phyloP scores from a whole-genome alignment of 37 sponge, comb jelly and placozoan genomes.

The Halichondria panicea region DNA sequence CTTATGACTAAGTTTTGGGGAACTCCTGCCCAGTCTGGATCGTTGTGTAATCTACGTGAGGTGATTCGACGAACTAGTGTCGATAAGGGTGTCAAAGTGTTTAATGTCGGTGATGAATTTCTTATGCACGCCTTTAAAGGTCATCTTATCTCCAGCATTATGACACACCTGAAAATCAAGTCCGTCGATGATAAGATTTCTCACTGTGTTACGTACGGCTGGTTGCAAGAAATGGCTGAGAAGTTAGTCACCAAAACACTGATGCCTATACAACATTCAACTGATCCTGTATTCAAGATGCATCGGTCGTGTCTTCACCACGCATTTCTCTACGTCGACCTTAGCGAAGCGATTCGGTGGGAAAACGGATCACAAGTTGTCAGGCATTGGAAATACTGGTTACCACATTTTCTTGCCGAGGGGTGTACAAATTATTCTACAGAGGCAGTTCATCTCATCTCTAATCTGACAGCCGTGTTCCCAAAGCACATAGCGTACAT shows the following conservation, averaged over 20 bases:
- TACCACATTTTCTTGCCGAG: conserved; percentile 6
- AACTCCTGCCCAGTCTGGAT: conserved; percentile 10
- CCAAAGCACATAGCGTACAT: conserved; percentile 19
- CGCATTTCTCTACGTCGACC: conserved; percentile 11
- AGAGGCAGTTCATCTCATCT: conserved; percentile 3
- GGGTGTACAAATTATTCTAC: conserved; percentile 20
- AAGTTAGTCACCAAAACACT: neutral
- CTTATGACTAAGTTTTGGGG: conserved; percentile 9
- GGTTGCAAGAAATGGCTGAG: conserved; percentile 30
- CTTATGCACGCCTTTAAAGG: conserved; percentile 15
- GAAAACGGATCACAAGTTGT: conserved; percentile 30
- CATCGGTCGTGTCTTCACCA: neutral
- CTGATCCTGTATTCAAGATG: neutral
- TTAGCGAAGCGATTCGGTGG: conserved; percentile 15
- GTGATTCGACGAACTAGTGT: conserved; percentile 1
- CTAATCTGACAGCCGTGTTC: conserved; percentile 8
- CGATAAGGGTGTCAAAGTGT: conserved; percentile 19
- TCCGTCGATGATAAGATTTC: neutral
- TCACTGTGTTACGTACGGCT: neutral
- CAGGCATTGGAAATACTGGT: conserved; percentile 24
- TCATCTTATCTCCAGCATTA: conserved; percentile 3
- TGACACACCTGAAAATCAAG: neutral
- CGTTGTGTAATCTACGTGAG: conserved; percentile 22
- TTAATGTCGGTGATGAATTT: conserved; percentile 25
- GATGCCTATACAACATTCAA: neutral